Conservation (phyloP, 2,797 vertebrate species). For the Eleutherodactylus coqui region DNA sequence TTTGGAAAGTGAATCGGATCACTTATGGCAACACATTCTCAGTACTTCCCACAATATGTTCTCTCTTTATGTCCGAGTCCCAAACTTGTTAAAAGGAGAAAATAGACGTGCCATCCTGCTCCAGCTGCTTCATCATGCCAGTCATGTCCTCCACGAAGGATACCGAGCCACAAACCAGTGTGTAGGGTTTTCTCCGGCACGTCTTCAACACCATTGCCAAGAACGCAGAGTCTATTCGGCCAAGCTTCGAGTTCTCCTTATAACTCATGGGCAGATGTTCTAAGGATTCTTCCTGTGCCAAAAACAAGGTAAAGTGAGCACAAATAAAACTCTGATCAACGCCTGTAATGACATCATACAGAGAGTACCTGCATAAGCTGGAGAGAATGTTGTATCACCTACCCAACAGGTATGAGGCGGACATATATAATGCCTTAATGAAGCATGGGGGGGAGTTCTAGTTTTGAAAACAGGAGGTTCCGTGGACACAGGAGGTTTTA, state of each 20-base stretch:
- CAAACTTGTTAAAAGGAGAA: slow-evolving; percentile 26
- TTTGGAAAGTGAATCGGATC: no score
- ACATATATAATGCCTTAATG: no score
- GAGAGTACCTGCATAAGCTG: not conserved
- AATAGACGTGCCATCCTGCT: not conserved
- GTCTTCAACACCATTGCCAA: slow-evolving; percentile 68
- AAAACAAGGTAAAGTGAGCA: slow-evolving; percentile 20
- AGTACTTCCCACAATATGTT: no score
- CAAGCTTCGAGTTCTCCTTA: slow-evolving; percentile 70
- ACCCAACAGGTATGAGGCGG: no score
- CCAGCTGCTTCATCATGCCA: not conserved
- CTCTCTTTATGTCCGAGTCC: no score
- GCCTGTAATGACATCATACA: not conserved
- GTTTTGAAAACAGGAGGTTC: no score
- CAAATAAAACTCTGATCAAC: not conserved
- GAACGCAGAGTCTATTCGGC: slow-evolving; percentile 70
- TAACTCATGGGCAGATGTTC: slow-evolving; percentile 78
- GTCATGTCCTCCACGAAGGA: slow-evolving; percentile 25
- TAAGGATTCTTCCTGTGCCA: slow-evolving; percentile 73
- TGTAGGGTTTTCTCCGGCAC: slow-evolving; percentile 66
- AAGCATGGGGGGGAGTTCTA: no score
- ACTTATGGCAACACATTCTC: no score
- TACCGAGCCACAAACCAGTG: slow-evolving; percentile 28
- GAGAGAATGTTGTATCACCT: no score
- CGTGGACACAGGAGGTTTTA: no score